Evolutionary conservation across 2,797 vertebrate species (phyloP).

Genomic region (Cirrhinus mrigala): DNA sequence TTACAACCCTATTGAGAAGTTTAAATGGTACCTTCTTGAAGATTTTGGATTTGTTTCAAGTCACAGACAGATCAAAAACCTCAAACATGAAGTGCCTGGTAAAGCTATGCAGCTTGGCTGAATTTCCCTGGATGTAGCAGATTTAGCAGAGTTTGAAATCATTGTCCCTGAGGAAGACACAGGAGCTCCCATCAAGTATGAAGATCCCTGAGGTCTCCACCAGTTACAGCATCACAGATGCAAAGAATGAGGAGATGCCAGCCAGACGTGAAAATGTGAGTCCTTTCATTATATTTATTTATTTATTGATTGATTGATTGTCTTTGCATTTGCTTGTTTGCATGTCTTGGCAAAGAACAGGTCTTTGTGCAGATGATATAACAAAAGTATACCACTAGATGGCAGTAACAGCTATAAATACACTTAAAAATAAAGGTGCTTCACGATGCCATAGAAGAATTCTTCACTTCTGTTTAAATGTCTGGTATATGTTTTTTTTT

Average conservation of each 20-base stretch:
- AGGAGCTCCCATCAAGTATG: background rate
- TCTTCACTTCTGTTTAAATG: too few relatives aligned
- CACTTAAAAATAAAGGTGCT: too few relatives aligned
- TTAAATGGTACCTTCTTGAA: too few relatives aligned
- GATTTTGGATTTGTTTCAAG: too few relatives aligned
- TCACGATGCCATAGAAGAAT: too few relatives aligned
- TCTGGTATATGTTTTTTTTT: too few relatives aligned
- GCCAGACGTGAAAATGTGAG: background rate
- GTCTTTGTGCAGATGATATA: background rate
- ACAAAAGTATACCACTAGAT: background rate
- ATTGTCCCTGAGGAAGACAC: background rate
- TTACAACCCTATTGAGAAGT: background rate
- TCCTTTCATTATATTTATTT: background rate
- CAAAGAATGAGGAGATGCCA: background rate
- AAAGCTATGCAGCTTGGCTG: too few relatives aligned
- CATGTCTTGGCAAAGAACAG: background rate
- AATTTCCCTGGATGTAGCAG: too few relatives aligned
- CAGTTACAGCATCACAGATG: background rate
- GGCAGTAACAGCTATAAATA: background rate
- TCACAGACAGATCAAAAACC: too few relatives aligned
- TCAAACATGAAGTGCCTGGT: too few relatives aligned
- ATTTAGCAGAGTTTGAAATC: too few relatives aligned
- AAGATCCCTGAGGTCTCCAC: background rate
- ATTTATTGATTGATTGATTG: background rate
- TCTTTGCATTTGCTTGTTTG: background rate